phyloP scores from a whole-genome alignment of 2,113 vertebrate species.

The Potamarius usumacintae region DNA sequence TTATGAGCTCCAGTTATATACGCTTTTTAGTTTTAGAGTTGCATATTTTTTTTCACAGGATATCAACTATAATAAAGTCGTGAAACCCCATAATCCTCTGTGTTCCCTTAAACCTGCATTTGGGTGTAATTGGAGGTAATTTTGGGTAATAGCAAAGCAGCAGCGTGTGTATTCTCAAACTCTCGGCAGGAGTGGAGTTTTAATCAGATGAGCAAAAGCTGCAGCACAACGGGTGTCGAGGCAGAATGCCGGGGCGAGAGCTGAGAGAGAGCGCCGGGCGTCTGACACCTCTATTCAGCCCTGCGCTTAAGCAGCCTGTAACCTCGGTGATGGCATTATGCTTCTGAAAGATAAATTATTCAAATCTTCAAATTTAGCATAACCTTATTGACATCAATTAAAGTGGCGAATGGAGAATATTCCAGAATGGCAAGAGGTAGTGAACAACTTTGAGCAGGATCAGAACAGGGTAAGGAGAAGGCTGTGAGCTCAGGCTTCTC shows the following conservation, averaged over 20 bases:
- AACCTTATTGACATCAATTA: slow-evolving; percentile 81
- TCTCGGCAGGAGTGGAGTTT: slow-evolving; percentile 57
- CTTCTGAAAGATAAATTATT: slow-evolving; percentile 62
- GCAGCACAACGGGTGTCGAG: slow-evolving; percentile 42
- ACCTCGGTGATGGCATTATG: slow-evolving; percentile 60
- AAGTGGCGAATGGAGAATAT: slow-evolving; percentile 73
- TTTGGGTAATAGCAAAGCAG: slow-evolving; percentile 51
- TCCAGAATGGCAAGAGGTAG: slow-evolving; percentile 70
- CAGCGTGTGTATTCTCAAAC: slow-evolving; percentile 43
- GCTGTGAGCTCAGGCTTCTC: not conserved
- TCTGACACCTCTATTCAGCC: slow-evolving; percentile 64
- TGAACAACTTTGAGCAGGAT: slow-evolving; percentile 39
- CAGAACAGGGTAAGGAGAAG: not conserved
- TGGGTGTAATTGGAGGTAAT: slow-evolving; percentile 53
- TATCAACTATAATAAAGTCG: slow-evolving; percentile 41
- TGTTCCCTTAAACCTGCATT: slow-evolving; percentile 38
- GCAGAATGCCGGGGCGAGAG: slow-evolving; percentile 41
- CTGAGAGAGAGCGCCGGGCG: slow-evolving; percentile 49
- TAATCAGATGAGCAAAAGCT: slow-evolving; percentile 54
- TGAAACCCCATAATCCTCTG: slow-evolving; percentile 46
- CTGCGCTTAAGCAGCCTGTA: slow-evolving; percentile 61
- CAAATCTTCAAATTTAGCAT: slow-evolving; percentile 76
- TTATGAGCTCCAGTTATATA: not conserved
- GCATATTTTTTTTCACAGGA: not conserved
- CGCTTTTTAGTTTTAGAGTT: not conserved